Base-by-base conservation (phyloP, 2,888 invertebrate genomes). In the Chouioia cunea region DNA sequence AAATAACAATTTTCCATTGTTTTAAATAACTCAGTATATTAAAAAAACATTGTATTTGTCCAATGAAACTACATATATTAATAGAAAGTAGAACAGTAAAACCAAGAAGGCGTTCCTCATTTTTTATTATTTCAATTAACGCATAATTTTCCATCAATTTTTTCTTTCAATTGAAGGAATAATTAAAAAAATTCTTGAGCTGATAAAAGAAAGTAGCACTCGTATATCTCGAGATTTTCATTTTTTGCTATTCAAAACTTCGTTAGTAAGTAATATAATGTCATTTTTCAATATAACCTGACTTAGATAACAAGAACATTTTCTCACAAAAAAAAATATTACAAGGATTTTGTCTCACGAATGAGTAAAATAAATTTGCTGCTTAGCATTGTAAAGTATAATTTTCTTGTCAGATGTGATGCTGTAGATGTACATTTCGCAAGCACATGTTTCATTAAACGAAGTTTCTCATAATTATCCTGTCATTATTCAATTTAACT, bases 391-490 rank as follows among this genome's bases (percentile, higher is more conserved):
- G 12, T 20, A 54, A 65, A 71, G 20, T 56, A 58, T 8, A 36
- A 10, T 12, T 36, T 36, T 36, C 36, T 36, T 36, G 36, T 36
- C 10, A 36, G 6, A 36, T 36, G 36, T 36, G 36, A 36, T 1
- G 36, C 36, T 2, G 36, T 1, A 36, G 6, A 36, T 58, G 36
- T 27, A 44, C 52, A 56, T 6, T 22, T 63, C 44, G 43, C 52
- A 36, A 22, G 27, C 10, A 22, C 6, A 57, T 20, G 53, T 62
- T 63, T 63, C 53, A 63, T 48, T 27, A 53, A 22, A 62, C 62
- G 56, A 71, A 71, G 54, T 58, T 63, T 2, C 43, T 63, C 58
- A 60, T 65, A 68, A 72, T 69, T 68, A 68, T 68, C 68, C 60
- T 46, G 67, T 60, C 56, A 54, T 62, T 16, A 22, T 65, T 65